A percentile compares a stretch with the other conserved stretches of the same genome.
Evolutionary conservation across 2,113 vertebrate genomes (phyloP).

Genomic region (Marmota monax): DNA sequence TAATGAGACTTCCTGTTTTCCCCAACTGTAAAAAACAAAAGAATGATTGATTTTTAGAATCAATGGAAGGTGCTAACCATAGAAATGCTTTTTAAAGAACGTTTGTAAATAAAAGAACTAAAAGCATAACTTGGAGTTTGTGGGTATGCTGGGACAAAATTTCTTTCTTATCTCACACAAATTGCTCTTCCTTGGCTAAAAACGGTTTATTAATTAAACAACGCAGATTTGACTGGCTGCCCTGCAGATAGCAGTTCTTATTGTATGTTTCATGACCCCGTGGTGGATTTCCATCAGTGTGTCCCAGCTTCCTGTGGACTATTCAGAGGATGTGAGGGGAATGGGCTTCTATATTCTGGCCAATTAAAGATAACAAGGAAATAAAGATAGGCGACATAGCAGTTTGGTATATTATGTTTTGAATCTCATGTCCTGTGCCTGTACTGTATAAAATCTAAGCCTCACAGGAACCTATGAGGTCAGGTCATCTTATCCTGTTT

Average conservation of each 20-base stretch:
- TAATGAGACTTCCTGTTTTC: background rate
- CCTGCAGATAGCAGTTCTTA: background rate
- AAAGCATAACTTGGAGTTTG: background rate
- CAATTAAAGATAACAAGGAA: background rate
- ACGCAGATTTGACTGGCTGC: background rate
- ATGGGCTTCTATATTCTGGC: background rate
- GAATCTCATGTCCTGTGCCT: background rate
- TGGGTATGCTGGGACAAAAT: background rate
- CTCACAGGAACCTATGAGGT: background rate
- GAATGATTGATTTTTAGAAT: background rate
- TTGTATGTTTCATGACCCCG: background rate
- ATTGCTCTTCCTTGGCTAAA: background rate
- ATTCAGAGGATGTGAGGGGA: background rate
- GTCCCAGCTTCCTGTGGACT: background rate
- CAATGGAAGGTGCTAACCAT: background rate
- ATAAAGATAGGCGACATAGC: background rate
- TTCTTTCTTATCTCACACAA: background rate
- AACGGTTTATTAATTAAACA: background rate
- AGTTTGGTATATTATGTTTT: background rate
- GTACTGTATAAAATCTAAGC: background rate
- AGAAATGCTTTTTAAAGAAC: background rate
- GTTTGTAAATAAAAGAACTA: background rate
- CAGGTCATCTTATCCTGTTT: background rate
- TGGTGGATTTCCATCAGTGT: too few relatives aligned
- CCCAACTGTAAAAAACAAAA: background rate